Evolutionary conservation across 2,888 invertebrate genomes (phyloP).

Genomic region (Macrophya annulata): DNA sequence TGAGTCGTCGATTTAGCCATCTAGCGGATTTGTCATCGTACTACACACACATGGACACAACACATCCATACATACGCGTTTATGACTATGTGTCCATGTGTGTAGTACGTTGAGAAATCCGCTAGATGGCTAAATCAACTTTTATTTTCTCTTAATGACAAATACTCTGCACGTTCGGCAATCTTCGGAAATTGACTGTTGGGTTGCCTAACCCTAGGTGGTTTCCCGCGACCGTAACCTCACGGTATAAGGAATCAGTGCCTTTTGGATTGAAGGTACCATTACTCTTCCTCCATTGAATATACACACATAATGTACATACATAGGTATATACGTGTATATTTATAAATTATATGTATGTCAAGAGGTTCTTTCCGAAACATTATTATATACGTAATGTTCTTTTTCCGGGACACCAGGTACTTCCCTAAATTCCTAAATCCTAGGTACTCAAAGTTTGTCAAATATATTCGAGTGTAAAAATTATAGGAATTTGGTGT

Average conservation of each 20-base stretch:
- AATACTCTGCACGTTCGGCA: too few relatives aligned
- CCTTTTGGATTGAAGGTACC: constrained; percentile 9
- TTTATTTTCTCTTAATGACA: too few relatives aligned
- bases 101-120: too few relatives aligned
- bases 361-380: background rate
- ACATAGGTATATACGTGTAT: background rate
- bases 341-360: constrained; percentile 7
- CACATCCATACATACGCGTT: too few relatives aligned
- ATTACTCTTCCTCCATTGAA: constrained; percentile 26
- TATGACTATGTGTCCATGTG: too few relatives aligned
- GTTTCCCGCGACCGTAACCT: too few relatives aligned
- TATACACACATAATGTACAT: background rate
- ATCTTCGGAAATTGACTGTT: too few relatives aligned
- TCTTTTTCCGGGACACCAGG: background rate
- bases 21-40: too few relatives aligned
- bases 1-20: too few relatives aligned
- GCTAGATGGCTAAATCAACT: too few relatives aligned
- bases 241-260: background rate
- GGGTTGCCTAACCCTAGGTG: too few relatives aligned
- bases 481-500: background rate
- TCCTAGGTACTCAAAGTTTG: background rate
- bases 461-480: background rate
- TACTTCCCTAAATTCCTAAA: background rate
- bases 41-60: too few relatives aligned
- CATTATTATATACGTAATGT: background rate